Conservation (phyloP, 2,797 vertebrate species). For the Columba guinea region DNA sequence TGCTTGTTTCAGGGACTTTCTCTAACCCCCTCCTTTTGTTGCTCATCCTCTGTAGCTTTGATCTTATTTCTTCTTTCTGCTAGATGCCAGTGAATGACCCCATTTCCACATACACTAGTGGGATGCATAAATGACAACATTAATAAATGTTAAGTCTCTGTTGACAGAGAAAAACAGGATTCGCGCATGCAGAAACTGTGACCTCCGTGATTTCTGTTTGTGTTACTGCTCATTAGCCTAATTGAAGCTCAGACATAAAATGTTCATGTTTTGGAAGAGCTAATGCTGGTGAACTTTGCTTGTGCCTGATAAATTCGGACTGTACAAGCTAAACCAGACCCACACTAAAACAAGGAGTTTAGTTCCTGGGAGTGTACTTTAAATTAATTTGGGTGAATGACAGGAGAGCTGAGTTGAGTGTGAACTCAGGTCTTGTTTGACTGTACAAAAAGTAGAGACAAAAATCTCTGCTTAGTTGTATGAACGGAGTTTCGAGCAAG, state of each 20-base stretch:
- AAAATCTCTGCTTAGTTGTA: not conserved
- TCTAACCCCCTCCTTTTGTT: not conserved
- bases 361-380: not conserved
- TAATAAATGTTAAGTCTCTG: not conserved
- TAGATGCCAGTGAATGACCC: not conserved
- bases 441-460: not conserved
- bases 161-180: not conserved
- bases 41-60: not conserved
- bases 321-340: not conserved
- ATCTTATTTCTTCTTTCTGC: not conserved
- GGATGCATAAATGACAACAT: not conserved
- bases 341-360: not conserved
- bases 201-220: not conserved
- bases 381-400: not conserved
- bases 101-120: not conserved
- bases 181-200: not conserved
- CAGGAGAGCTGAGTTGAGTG: not conserved
- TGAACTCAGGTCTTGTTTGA: not conserved
- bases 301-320: not conserved
- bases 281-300: not conserved
- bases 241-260: not conserved
- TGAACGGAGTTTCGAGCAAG: not conserved
- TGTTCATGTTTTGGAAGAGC: not conserved
- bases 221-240: not conserved
- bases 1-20: not conserved